These are phyloP conservation scores for Zygothrica quintamaculata DNA, from an alignment of 2,888 invertebrate species.

Conservation along the genomic window DNA sequence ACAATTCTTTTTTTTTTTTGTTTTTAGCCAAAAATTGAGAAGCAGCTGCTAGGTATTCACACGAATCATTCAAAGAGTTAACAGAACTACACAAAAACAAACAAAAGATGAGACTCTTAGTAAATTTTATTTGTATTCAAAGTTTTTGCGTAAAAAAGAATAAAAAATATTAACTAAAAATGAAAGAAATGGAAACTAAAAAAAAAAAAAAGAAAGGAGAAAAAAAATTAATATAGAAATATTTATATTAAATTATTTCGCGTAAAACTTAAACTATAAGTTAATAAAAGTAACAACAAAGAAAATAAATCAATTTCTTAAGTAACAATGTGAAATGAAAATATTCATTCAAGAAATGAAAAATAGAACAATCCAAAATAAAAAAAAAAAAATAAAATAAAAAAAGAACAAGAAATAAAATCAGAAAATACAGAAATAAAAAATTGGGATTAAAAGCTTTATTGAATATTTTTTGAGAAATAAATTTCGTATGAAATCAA, in stretches of 20 bases:
- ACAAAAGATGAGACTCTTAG: too few relatives aligned
- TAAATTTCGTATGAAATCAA: constrained; percentile 54
- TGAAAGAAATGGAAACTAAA: too few relatives aligned
- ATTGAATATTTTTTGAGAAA: constrained; percentile 70
- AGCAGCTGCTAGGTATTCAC: constrained; percentile 9
- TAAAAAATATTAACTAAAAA: constrained; percentile 32
- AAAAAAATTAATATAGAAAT: constrained; percentile 57
- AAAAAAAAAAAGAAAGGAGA: too few relatives aligned
- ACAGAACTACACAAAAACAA: constrained; percentile 29
- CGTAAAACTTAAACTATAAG: constrained; percentile 40
- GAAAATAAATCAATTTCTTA: constrained; percentile 9
- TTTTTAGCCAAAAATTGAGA: constrained; percentile 32
- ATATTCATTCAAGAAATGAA: constrained; percentile 8
- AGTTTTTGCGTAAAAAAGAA: constrained; percentile 35
- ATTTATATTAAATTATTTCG: constrained; percentile 61
- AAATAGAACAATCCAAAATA: constrained; percentile 29
- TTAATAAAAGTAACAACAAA: constrained; percentile 31
- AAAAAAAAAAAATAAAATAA: constrained; percentile 2
- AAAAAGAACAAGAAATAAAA: constrained; percentile 11
- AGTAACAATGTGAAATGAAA: constrained; percentile 24
- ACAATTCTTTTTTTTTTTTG: too few relatives aligned
- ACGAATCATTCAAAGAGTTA: constrained; percentile 12
- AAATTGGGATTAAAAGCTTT: constrained; percentile 62
- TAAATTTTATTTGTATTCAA: constrained; percentile 60
- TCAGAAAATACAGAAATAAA: constrained; percentile 15